Conservation (phyloP, 2,888 invertebrate genomes). For the Oxyteleia sp. region DNA sequence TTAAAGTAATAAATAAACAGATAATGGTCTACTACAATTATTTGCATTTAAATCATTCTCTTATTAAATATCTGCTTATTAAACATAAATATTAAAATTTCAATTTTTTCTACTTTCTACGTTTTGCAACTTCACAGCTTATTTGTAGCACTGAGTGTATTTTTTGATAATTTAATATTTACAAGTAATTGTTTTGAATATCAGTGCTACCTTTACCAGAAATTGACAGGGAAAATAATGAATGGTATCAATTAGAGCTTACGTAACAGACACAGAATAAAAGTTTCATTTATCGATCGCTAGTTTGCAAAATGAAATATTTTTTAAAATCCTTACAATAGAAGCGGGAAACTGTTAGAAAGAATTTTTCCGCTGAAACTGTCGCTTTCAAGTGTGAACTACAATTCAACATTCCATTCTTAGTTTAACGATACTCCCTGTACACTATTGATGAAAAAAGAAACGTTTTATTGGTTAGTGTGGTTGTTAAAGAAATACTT, state of each 20-base stretch:
- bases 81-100: too few relatives aligned
- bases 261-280: background rate
- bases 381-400: conserved; percentile 22
- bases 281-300: background rate
- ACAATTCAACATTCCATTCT: conserved; percentile 29
- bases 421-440: conserved; percentile 30
- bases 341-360: conserved; percentile 15
- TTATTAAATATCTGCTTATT: too few relatives aligned
- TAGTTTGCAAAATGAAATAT: conserved; percentile 18
- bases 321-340: conserved; percentile 19
- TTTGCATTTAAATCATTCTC: too few relatives aligned
- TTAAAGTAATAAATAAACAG: too few relatives aligned
- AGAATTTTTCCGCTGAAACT: conserved; percentile 13
- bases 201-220: too few relatives aligned
- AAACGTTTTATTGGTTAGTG: background rate
- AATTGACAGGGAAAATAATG: background rate
- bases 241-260: background rate
- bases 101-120: too few relatives aligned
- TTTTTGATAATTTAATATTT: too few relatives aligned
- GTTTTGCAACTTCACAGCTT: too few relatives aligned
- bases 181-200: too few relatives aligned
- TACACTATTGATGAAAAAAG: background rate
- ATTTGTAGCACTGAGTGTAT: too few relatives aligned
- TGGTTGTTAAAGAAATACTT: background rate
- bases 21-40: too few relatives aligned